phyloP scores from a whole-genome alignment of 2,888 invertebrate species.

The Danaus chrysippus region DNA sequence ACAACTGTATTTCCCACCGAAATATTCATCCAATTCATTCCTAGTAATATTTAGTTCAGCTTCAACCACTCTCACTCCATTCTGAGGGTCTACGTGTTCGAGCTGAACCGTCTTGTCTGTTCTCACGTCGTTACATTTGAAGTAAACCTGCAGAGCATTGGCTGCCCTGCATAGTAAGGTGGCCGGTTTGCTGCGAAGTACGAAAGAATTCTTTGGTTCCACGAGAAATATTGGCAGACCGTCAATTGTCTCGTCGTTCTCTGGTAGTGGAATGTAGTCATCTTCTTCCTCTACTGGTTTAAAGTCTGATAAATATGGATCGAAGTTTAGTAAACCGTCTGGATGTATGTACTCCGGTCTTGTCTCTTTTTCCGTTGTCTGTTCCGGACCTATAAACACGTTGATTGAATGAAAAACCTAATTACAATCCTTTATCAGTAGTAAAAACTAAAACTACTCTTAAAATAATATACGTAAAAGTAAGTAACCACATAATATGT shows the following conservation, averaged over 20 bases:
- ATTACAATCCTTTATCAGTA: not conserved
- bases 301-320: constrained; percentile 68
- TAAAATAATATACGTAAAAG: too few species aligned
- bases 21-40: constrained; percentile 90
- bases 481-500: too few species aligned
- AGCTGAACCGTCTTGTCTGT: constrained; percentile 79
- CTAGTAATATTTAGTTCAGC: constrained; percentile 87
- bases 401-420: constrained; percentile 22
- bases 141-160: constrained; percentile 89
- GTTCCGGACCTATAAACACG: constrained; percentile 55
- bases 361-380: constrained; percentile 64
- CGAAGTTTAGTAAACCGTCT: constrained; percentile 64
- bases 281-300: constrained; percentile 68
- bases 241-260: constrained; percentile 82
- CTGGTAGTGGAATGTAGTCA: constrained; percentile 72
- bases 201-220: constrained; percentile 93
- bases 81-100: constrained; percentile 89
- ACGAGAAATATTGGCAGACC: constrained; percentile 90
- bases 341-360: constrained; percentile 72
- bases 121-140: constrained; percentile 87
- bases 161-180: constrained; percentile 92
- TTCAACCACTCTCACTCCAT: constrained; percentile 87
- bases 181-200: constrained; percentile 93
- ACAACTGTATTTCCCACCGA: constrained; percentile 89
- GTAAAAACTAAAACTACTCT: not conserved